Evolutionary conservation across 2,113 vertebrate species (phyloP), one percentile per base, ranked within the genome.

Genomic region (Engraulis encrasicolus): DNA sequence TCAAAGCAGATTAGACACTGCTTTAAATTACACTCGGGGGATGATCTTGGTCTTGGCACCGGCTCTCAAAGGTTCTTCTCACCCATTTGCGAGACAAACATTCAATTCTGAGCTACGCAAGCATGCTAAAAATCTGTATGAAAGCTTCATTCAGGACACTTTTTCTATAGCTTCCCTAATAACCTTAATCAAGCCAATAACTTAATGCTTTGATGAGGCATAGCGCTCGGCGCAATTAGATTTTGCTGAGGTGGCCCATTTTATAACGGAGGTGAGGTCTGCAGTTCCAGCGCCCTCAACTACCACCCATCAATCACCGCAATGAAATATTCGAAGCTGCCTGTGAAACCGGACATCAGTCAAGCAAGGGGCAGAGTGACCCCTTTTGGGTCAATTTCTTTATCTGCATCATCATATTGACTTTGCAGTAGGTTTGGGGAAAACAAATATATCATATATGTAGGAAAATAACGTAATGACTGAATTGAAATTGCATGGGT

Each of bases 161-260:
- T 71, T 74, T 82, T 27, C 27, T 89, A n/a, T n/a, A n/a, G n/a
- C n/a, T n/a, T n/a, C n/a, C 91, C 90, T 92, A 94, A 94, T 93
- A 92, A 91, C 91, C 91, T 91, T 89, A 91, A 93, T 94, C 91
- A 93, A 90, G 90, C 89, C 89, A 91, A 91, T 92, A 91, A 91
- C 85, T 86, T 94, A 92, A 93, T 93, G 90, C 90, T 91, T 92
- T 93, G 92, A 94, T 93, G 91, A 93, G 92, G 90, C 88, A 88
- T 90, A 80, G 89, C 90, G 90, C 90, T 87, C 84, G 23, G 88
- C 89, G 88, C 93, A 94, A 94, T 95, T 94, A 92, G 84, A 91
- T 92, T 93, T 83, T 92, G 93, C 94, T 95, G 94, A 94, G 91
- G 82, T 88, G 89, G 92, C 87, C 78, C 78, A 80, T 94, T 94